These are phyloP conservation scores for Drosophila sucinea DNA, from an alignment of 1,140 invertebrate species.

Conservation along the genomic window DNA sequence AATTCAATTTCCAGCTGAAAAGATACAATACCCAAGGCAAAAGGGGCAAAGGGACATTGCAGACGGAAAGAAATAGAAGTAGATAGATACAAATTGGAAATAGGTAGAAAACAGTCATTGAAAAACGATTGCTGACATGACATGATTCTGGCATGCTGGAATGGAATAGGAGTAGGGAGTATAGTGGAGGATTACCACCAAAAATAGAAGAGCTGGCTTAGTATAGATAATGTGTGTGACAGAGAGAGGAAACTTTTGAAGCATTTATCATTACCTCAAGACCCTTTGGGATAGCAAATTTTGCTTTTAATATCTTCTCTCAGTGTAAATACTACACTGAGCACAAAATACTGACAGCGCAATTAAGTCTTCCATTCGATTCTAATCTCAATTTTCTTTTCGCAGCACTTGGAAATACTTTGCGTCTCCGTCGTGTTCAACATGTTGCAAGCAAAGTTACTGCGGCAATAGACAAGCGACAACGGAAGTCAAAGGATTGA, in stretches of 20 bases:
- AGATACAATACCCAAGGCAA: conserved; percentile 50
- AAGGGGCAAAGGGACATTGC: neutral
- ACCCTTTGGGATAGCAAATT: neutral
- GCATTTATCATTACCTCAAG: neutral
- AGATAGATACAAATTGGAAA: conserved; percentile 68
- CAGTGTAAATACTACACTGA: neutral
- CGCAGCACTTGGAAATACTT: neutral
- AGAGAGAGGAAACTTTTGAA: neutral
- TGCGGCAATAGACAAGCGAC: conserved; percentile 38
- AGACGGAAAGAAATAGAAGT: neutral
- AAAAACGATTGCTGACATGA: conserved; percentile 77
- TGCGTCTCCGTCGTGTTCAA: conserved; percentile 22
- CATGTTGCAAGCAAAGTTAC: conserved; percentile 44
- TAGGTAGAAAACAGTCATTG: conserved; percentile 73
- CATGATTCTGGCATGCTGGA: conserved; percentile 49
- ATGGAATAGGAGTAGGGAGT: neutral
- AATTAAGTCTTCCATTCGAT: conserved; percentile 72
- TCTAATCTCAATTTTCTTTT: conserved; percentile 45
- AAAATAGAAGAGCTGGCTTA: conserved; percentile 28
- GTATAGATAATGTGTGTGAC: neutral
- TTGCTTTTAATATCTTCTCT: neutral
- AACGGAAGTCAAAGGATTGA: conserved; percentile 54
- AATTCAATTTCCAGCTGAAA: conserved; percentile 79
- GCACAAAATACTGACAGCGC: conserved; percentile 52
- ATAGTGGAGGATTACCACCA: conserved; percentile 45